These are phyloP conservation scores for Sceloporus undulatus DNA, from an alignment of 2,113 vertebrate species.

Conservation along the genomic window DNA sequence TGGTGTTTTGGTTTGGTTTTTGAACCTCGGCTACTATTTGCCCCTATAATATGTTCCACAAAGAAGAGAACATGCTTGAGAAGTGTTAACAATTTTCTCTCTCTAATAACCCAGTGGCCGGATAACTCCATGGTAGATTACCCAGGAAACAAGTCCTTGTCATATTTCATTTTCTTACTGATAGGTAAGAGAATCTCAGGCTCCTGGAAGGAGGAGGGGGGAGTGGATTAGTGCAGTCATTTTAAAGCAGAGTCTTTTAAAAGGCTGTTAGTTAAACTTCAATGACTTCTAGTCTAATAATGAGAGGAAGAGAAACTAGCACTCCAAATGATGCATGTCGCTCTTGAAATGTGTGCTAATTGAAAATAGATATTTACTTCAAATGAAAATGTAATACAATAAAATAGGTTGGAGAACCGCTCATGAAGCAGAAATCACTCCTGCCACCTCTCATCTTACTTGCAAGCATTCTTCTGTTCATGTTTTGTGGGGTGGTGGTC, in stretches of 20 bases:
- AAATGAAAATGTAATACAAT: slow-evolving; percentile 72
- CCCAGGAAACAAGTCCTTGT: neutral
- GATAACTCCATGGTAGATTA: neutral
- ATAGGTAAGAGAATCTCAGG: slow-evolving; percentile 7
- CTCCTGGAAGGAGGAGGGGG: neutral
- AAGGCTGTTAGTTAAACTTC: slow-evolving; percentile 72
- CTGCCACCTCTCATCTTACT: neutral
- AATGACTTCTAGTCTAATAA: slow-evolving; percentile 72
- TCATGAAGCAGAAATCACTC: slow-evolving; percentile 31
- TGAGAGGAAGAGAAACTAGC: slow-evolving; percentile 71
- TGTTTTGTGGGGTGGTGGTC: neutral
- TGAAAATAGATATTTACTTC: slow-evolving; percentile 77
- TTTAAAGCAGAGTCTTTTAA: slow-evolving; percentile 52
- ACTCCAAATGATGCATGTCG: slow-evolving; percentile 72
- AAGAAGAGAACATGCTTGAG: neutral
- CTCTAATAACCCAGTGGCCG: neutral
- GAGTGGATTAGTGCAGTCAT: neutral
- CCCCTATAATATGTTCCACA: neutral
- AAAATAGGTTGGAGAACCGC: slow-evolving; percentile 55
- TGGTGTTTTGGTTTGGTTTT: too few relatives aligned
- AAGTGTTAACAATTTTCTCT: neutral
- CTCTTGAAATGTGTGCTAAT: slow-evolving; percentile 71
- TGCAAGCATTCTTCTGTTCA: rapidly evolving
- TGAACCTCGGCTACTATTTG: neutral
- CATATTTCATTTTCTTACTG: neutral